Evolutionary conservation across 1,140 invertebrate species (phyloP).

Genomic region (Ostrea edulis): DNA sequence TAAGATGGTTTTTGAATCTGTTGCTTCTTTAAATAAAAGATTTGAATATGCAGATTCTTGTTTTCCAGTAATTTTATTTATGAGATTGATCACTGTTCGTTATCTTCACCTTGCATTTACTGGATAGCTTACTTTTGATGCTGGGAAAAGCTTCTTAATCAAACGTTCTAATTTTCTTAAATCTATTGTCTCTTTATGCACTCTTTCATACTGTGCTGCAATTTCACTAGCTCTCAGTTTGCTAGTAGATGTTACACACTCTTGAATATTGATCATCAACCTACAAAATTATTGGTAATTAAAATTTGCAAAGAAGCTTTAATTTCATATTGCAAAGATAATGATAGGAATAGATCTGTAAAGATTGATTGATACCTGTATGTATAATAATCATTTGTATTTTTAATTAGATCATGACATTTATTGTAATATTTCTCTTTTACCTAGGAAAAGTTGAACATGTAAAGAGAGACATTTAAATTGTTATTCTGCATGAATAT

Average conservation of each 20-base stretch:
- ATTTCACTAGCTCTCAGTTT: not conserved
- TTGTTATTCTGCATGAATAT: too few species aligned
- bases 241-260: not conserved
- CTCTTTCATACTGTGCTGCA: not conserved
- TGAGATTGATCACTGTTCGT: too few species aligned
- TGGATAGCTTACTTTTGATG: not conserved
- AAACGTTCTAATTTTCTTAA: not conserved
- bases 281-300: not conserved
- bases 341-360: too few species aligned
- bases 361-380: too few species aligned
- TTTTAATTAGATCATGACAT: too few species aligned
- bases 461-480: too few species aligned
- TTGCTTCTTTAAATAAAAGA: not conserved
- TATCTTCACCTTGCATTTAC: too few species aligned
- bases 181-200: not conserved
- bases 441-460: too few species aligned
- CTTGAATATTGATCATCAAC: not conserved
- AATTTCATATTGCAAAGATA: too few species aligned
- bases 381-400: too few species aligned
- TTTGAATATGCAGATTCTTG: not conserved
- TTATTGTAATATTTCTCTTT: too few species aligned
- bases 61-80: not conserved
- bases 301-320: not conserved
- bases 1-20: not conserved
- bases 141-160: not conserved